phyloP scores from a whole-genome alignment of 2,888 invertebrate genomes.

The Philaethria dido region DNA sequence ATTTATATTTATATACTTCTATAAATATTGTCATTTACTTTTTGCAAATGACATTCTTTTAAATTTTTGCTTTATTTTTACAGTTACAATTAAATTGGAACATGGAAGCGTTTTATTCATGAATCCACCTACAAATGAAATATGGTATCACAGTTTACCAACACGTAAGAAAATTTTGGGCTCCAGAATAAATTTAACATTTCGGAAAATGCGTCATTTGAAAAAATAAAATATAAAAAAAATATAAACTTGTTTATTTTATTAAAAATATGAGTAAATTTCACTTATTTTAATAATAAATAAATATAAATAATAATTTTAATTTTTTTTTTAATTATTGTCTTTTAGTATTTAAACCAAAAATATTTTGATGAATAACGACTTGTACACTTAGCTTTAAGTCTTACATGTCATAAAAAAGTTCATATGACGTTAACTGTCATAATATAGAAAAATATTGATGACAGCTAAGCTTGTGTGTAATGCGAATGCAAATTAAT shows the following conservation, averaged over 20 bases:
- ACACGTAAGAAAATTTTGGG: slow-evolving; percentile 79
- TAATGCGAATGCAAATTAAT: slow-evolving; percentile 5
- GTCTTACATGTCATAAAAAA: background rate
- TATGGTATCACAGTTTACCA: slow-evolving; percentile 89
- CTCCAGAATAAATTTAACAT: slow-evolving; percentile 87
- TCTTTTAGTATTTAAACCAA: no score
- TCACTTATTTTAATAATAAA: background rate
- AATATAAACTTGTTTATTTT: no score
- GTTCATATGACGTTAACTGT: slow-evolving; percentile 17
- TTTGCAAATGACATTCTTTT: background rate
- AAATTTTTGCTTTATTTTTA: slow-evolving; percentile 48
- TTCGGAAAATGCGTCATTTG: slow-evolving; percentile 75
- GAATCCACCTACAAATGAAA: slow-evolving; percentile 88
- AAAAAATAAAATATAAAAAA: slow-evolving; percentile 10
- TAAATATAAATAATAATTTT: background rate
- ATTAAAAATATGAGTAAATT: no score
- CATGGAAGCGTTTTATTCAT: slow-evolving; percentile 87
- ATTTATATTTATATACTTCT: background rate
- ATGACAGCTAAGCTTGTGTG: slow-evolving; percentile 21
- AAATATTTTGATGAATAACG: background rate
- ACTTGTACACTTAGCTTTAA: background rate
- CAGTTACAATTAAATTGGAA: slow-evolving; percentile 84
- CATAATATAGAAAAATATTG: slow-evolving; percentile 27
- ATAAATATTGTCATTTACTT: background rate
- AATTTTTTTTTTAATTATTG: background rate